Evolutionary conservation across 2,797 vertebrate species (phyloP).

Genomic region (Limosa lapponica): DNA sequence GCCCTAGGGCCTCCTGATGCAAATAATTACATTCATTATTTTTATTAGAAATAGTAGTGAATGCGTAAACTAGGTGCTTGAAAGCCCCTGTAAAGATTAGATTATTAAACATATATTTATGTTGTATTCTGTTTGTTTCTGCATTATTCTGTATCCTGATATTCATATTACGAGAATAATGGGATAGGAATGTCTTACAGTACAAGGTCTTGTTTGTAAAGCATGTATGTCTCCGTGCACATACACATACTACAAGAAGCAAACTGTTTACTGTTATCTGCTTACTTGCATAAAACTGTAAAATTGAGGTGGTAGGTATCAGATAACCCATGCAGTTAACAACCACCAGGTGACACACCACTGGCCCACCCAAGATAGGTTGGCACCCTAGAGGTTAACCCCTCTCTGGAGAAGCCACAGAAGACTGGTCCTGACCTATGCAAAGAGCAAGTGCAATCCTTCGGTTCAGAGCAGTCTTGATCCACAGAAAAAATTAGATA

Average conservation of each 20-base stretch:
- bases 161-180: neutral
- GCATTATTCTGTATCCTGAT: neutral
- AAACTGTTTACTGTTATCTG: neutral
- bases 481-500: too few species aligned
- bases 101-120: neutral
- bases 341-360: neutral
- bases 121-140: neutral
- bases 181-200: neutral
- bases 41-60: neutral
- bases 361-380: neutral
- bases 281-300: neutral
- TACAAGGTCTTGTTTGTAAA: neutral
- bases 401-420: neutral
- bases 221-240: accelerated
- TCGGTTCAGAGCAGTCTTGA: neutral
- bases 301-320: neutral
- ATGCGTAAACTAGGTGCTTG: neutral
- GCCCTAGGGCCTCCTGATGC: neutral
- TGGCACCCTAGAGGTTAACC: neutral
- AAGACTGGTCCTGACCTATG: neutral
- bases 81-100: neutral
- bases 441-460: neutral
- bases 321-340: neutral
- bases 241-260: neutral
- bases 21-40: neutral